Evolutionary conservation across 2,888 invertebrate genomes (phyloP), one percentile per base, ranked within the genome.

Genomic region (Conchocele bisecta): DNA sequence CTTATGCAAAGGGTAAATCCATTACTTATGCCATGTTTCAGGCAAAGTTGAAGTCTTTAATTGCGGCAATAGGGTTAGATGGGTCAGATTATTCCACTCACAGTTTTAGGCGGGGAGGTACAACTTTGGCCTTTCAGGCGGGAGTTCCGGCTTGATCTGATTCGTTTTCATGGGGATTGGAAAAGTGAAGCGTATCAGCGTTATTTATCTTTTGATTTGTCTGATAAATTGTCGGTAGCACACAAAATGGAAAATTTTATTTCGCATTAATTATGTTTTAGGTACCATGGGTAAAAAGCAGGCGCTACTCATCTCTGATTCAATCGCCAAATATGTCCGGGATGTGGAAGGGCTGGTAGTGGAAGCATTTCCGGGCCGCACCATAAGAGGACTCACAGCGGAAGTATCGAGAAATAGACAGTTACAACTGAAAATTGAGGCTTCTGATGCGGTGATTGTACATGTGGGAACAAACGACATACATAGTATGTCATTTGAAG

Each of bases 91-190:
- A 29, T 60, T 35, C 48, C 29, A 22, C 53, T 4, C 61, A 53
- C 28, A 41, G 53, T 28, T 41, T 61, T 41, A 39, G 61, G n/a
- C 35, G 61, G 13, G 61, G 42, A n/a, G 61, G 61, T 2, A 20
- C 41, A 3, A 53, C 61, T 5, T 53, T 31, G 20, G 39, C 50
- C 9, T 60, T 48, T 37, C 13, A 4, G 4, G n/a, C 48, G 0
- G 33, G 29, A 20, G 60, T 53, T 3, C 53, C 61, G 13, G 33
- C 29, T n/a, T 50, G 51, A 61, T 11, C 28, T 61, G 4, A 61
- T 61, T 28, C 50, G 53, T 17, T 15, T 53, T n/a, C 61, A 61
- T 15, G 61, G 61, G 28, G 53, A 61, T 20, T 61, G 61, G 61
- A 28, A 24, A 2, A 53, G 51, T 41, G 48, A 60, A 9, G n/a